These are phyloP conservation scores for Nasonia giraulti DNA, from an alignment of 1,140 invertebrate genomes.

Conservation along the genomic window DNA sequence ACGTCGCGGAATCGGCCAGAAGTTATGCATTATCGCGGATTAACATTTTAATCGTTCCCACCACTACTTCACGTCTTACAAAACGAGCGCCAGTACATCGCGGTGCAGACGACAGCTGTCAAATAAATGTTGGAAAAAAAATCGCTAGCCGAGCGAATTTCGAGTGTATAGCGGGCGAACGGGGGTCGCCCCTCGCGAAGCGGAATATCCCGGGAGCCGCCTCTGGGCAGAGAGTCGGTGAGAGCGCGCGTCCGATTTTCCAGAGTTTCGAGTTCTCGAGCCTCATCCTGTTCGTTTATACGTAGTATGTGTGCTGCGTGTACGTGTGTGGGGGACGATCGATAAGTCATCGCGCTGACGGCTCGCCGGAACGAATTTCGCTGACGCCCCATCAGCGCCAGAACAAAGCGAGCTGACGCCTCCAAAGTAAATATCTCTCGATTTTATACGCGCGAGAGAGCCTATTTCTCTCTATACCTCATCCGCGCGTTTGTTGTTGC, in stretches of 20 bases:
- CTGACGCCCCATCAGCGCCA: slow-evolving; percentile 14
- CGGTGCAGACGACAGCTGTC: slow-evolving; percentile 73
- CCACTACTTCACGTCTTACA: background rate
- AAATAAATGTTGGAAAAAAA: slow-evolving; percentile 73
- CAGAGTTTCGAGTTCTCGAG: slow-evolving; percentile 61
- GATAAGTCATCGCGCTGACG: slow-evolving; percentile 65
- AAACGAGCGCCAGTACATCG: background rate
- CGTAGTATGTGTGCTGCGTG: background rate
- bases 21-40: background rate
- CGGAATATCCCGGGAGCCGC: slow-evolving; percentile 56
- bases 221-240: slow-evolving; percentile 60
- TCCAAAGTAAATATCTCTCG: slow-evolving; percentile 38
- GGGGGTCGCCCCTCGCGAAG: slow-evolving; percentile 57
- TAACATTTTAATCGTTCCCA: slow-evolving; percentile 42
- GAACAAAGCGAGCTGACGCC: slow-evolving; percentile 35
- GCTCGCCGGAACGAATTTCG: slow-evolving; percentile 39
- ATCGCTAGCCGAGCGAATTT: slow-evolving; percentile 73
- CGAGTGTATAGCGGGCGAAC: slow-evolving; percentile 63
- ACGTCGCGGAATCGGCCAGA: background rate
- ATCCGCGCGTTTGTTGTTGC: background rate
- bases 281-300: slow-evolving; percentile 30
- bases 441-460: background rate
- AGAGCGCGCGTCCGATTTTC: slow-evolving; percentile 59
- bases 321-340: slow-evolving; percentile 51
- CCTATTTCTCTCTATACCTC: background rate